phyloP scores from a whole-genome alignment of 2,888 invertebrate genomes.

The Serripes groenlandicus region DNA sequence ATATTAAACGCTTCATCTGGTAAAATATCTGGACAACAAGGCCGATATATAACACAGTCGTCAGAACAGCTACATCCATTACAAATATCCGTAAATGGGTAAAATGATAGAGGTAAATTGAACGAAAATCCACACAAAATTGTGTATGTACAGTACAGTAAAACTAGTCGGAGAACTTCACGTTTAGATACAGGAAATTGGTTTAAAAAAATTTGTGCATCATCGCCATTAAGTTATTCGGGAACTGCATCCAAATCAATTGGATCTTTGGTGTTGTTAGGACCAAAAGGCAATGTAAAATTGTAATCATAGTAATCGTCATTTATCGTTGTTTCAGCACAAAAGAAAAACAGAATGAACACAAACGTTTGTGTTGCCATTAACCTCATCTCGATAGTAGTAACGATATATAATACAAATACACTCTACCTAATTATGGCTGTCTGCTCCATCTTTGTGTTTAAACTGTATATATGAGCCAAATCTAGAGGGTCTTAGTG shows the following conservation, averaged over 20 bases:
- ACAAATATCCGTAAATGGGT: not conserved
- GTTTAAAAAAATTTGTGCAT: not conserved
- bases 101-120: not conserved
- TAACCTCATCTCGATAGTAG: no score
- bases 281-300: no score
- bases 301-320: no score
- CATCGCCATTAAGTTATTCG: not conserved
- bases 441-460: no score
- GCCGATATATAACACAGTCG: not conserved
- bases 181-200: not conserved
- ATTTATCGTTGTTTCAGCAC: no score
- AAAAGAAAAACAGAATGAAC: no score
- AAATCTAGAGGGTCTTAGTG: no score
- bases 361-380: no score
- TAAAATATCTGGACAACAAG: slow-evolving; percentile 4
- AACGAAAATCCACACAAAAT: not conserved
- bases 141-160: not conserved
- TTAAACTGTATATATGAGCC: no score
- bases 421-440: no score
- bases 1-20: not conserved
- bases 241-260: not conserved
- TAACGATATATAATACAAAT: no score
- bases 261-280: not conserved
- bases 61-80: not conserved
- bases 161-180: not conserved